Evolutionary conservation across 2,113 vertebrate species (phyloP).

Genomic region (Ia io): DNA sequence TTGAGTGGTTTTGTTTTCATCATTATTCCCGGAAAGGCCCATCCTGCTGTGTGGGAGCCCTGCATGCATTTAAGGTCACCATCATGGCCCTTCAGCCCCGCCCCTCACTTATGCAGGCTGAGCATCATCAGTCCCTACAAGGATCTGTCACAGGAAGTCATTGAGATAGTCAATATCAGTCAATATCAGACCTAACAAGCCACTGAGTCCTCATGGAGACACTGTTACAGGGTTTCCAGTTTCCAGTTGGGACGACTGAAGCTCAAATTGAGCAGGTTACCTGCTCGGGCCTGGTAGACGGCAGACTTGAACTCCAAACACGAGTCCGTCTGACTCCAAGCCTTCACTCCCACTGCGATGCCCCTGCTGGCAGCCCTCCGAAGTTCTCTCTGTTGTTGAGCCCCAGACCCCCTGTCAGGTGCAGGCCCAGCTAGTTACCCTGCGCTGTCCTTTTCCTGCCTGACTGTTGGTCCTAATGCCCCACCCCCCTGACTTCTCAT

Average conservation of each 20-base stretch:
- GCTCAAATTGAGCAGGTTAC: not conserved
- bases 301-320: not conserved
- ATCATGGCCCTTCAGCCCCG: not conserved
- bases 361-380: rapidly evolving
- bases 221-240: not conserved
- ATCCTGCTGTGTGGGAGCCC: not conserved
- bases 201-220: not conserved
- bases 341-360: not conserved
- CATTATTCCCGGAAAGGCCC: not conserved
- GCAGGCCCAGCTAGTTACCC: too few relatives aligned
- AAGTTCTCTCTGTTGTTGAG: not conserved
- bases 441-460: not conserved
- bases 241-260: not conserved
- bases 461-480: not conserved
- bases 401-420: too few relatives aligned
- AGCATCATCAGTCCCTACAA: not conserved
- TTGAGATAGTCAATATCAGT: not conserved
- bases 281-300: not conserved
- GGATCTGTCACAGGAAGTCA: not conserved
- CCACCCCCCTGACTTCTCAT: not conserved
- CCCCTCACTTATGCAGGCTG: not conserved
- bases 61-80: not conserved
- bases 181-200: not conserved
- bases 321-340: not conserved
- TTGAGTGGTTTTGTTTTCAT: not conserved